Evolutionary conservation across 1,140 invertebrate species (phyloP), one percentile per base, ranked within the genome.

Genomic region (Cataglyphis hispanica): DNA sequence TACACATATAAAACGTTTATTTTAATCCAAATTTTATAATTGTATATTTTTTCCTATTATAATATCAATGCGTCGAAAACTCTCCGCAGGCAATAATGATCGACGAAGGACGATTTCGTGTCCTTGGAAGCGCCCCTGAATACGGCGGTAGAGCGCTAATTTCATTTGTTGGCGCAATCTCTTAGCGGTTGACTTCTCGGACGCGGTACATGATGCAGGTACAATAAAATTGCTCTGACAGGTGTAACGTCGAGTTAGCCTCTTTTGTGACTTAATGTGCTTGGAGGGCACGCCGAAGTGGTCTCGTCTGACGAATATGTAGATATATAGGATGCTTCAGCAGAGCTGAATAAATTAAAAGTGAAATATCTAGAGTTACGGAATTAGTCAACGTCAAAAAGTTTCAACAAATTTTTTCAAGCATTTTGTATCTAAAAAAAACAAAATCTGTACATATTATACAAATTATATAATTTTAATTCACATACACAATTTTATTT

Each of bases 131-230:
- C 78, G 58, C 61, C 46, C 31, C 34, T 85, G 74, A 25, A 58
- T 58, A 64, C 66, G 50, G 60, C 37, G 56, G 76, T 58, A 66
- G 66, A 74, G 67, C 37, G 63, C 63, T 92, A 92, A 92, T 92
- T 91, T 89, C 88, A 89, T 92, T 92, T 91, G 75, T 76, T 85
- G 70, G 77, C 76, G 90, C 89, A 92, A 92, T 92, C 91, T 91
- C 88, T 91, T 92, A 92, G 87, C 85, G 91, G 91, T 92, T 92
- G 87, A 90, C 85, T 91, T 91, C 86, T 88, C 40, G 84, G 61
- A 84, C 84, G 83, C 70, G 89, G 84, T 83, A 72, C 89, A 92
- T 93, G 91, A 93, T 80, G 81, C 81, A 91, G 92, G 92, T 93
- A 80, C 53, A 66, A 80, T 37, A 53, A 88, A 91, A 92, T 91